These are phyloP conservation scores for Glossophaga mutica DNA, from an alignment of 2,797 vertebrate species.

Conservation along the genomic window DNA sequence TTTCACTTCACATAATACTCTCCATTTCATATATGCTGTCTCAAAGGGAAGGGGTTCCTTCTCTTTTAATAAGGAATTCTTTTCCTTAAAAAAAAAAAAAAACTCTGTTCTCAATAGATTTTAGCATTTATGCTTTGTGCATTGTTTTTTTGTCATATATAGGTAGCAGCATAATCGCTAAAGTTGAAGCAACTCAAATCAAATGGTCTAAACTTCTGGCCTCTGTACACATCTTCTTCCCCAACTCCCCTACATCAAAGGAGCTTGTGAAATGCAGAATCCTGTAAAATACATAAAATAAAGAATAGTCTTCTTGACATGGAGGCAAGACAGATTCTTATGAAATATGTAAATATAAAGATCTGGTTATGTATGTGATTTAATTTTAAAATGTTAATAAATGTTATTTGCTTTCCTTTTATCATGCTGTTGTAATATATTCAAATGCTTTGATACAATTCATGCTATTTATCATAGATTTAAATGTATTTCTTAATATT, in stretches of 20 bases:
- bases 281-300: neutral
- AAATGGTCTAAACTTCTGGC: neutral
- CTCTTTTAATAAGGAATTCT: neutral
- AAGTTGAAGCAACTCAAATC: neutral
- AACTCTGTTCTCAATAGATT: neutral
- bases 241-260: neutral
- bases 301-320: neutral
- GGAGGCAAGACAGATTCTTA: neutral
- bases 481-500: neutral
- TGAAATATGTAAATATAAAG: neutral
- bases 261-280: neutral
- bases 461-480: neutral
- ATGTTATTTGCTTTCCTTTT: neutral
- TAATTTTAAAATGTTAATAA: neutral
- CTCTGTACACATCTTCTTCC: neutral
- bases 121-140: neutral
- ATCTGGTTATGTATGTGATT: neutral
- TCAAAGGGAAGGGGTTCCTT: too few species aligned
- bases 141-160: neutral
- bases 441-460: neutral
- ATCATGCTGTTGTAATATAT: neutral
- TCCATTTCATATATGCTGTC: too few species aligned
- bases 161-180: neutral
- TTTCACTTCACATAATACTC: too few species aligned
- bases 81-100: neutral